Conservation (phyloP, 2,888 invertebrate species). For the Nomada fucata region DNA sequence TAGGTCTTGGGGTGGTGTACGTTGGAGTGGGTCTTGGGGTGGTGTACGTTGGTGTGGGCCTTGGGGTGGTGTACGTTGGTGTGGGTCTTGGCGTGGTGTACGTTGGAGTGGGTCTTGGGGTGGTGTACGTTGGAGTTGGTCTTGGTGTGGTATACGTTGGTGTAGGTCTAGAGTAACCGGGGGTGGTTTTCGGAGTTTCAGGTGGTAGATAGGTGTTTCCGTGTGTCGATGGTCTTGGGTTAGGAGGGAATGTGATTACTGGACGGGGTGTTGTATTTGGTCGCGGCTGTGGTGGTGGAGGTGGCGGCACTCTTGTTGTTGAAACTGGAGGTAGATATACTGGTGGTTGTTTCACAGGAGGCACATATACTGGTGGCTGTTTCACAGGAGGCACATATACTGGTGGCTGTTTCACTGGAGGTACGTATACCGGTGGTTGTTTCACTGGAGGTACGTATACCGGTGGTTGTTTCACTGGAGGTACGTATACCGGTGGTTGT, state of each 20-base stretch:
- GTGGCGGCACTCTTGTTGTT: too few species aligned
- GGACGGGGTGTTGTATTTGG: too few species aligned
- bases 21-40: not conserved
- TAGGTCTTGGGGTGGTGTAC: not conserved
- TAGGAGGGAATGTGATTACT: not conserved
- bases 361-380: not conserved
- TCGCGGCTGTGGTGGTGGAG: too few species aligned
- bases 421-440: slow-evolving; percentile 23
- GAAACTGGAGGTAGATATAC: not conserved
- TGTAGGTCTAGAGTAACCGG: not conserved
- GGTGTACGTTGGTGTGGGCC: not conserved
- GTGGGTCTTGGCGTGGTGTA: not conserved
- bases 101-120: not conserved
- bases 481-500: slow-evolving; percentile 23
- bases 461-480: slow-evolving; percentile 19
- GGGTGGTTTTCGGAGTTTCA: slow-evolving; percentile 15
- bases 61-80: not conserved
- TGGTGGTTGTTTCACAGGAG: slow-evolving; percentile 28
- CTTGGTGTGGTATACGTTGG: not conserved
- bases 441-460: slow-evolving; percentile 14
- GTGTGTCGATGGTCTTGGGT: not conserved
- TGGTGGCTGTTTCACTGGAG: slow-evolving; percentile 29
- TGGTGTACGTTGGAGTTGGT: not conserved
- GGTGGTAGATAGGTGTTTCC: slow-evolving; percentile 15
- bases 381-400: slow-evolving; percentile 41